These are phyloP conservation scores for Oncorhynchus tshawytscha DNA, from an alignment of 2,113 vertebrate genomes.

Conservation along the genomic window DNA sequence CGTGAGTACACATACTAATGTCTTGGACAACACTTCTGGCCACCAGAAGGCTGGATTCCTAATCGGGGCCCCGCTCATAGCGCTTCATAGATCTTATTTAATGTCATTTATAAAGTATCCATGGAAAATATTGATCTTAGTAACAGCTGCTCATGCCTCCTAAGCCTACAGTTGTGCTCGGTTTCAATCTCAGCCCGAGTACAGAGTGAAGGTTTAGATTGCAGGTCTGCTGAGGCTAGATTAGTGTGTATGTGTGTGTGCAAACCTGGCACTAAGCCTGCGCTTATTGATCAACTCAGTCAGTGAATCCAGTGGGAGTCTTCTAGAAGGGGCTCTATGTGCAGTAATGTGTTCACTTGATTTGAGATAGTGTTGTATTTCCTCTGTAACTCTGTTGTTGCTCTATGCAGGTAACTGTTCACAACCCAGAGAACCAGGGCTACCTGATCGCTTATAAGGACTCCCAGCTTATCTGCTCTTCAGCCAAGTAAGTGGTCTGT, in stretches of 20 bases:
- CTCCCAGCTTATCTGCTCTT: slow-evolving; percentile 93
- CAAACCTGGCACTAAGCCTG: too few relatives aligned
- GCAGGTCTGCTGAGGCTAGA: not conserved
- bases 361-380: not conserved
- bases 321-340: not conserved
- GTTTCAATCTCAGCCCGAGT: not conserved
- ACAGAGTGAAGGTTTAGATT: not conserved
- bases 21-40: too few relatives aligned
- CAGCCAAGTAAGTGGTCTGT: slow-evolving; percentile 84
- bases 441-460: slow-evolving; percentile 98
- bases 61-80: too few relatives aligned
- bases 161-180: not conserved
- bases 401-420: slow-evolving; percentile 78
- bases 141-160: not conserved
- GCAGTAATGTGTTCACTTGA: not conserved
- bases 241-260: not conserved
- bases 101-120: not conserved
- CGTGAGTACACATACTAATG: slow-evolving; percentile 70
- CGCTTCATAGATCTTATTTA: too few relatives aligned
- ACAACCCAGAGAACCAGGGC: slow-evolving; percentile 96
- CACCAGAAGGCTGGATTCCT: too few relatives aligned
- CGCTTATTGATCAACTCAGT: too few relatives aligned
- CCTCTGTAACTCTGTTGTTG: not conserved
- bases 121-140: not conserved
- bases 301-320: too few relatives aligned